Evolutionary conservation across 2,888 invertebrate species (phyloP).

Genomic region (Drosophila austrosaltans): DNA sequence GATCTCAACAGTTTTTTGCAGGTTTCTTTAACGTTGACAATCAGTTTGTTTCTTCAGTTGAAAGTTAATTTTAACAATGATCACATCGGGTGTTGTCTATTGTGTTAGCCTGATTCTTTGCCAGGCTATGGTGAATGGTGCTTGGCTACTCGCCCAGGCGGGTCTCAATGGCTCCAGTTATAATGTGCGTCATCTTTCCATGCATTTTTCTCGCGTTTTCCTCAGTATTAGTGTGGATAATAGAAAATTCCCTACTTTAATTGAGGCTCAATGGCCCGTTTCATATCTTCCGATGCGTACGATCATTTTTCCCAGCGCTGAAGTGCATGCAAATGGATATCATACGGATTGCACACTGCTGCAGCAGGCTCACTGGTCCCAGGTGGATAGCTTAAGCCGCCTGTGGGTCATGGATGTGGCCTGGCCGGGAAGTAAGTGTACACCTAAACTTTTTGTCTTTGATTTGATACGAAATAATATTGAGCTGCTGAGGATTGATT

Average conservation of each 20-base stretch:
- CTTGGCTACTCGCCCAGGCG: slow-evolving; percentile 72
- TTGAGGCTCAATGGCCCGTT: slow-evolving; percentile 80
- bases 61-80: slow-evolving; percentile 24
- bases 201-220: slow-evolving; percentile 79
- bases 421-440: slow-evolving; percentile 60
- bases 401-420: slow-evolving; percentile 81
- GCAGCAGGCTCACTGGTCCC: slow-evolving; percentile 80
- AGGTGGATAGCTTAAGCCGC: slow-evolving; percentile 79
- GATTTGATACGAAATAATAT: slow-evolving; percentile 79
- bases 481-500: slow-evolving; percentile 77
- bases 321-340: slow-evolving; percentile 66
- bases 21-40: slow-evolving; percentile 29
- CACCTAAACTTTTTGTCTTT: slow-evolving; percentile 79
- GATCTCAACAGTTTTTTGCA: slow-evolving; percentile 53
- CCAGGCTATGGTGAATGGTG: slow-evolving; percentile 15
- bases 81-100: slow-evolving; percentile 25
- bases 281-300: slow-evolving; percentile 70
- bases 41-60: slow-evolving; percentile 26
- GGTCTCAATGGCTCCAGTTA: slow-evolving; percentile 79
- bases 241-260: slow-evolving; percentile 72
- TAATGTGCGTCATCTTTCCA: slow-evolving; percentile 77
- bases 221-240: slow-evolving; percentile 72
- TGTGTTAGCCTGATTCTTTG: slow-evolving; percentile 23
- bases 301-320: slow-evolving; percentile 62
- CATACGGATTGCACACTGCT: slow-evolving; percentile 68